phyloP scores from a whole-genome alignment of 2,888 invertebrate genomes.

The Blastobasis adustella region DNA sequence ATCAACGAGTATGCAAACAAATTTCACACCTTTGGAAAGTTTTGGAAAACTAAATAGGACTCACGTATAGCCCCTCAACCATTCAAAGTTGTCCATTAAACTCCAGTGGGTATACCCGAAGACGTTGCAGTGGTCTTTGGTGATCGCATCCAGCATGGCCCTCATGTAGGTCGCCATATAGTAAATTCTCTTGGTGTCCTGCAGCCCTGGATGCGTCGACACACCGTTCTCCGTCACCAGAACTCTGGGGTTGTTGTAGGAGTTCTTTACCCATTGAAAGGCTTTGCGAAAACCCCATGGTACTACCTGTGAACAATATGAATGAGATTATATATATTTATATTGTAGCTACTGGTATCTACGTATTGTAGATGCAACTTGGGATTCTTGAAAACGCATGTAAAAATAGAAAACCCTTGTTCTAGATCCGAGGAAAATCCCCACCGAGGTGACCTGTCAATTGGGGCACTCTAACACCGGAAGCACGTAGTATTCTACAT shows the following conservation, averaged over 20 bases:
- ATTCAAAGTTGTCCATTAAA: constrained; percentile 88
- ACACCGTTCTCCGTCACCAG: constrained; percentile 78
- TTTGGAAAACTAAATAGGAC: constrained; percentile 17
- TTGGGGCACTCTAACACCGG: no score
- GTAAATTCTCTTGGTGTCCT: constrained; percentile 63
- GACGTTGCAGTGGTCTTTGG: constrained; percentile 73
- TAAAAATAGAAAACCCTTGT: no score
- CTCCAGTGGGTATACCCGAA: constrained; percentile 85
- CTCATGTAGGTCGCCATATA: constrained; percentile 69
- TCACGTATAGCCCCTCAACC: constrained; percentile 83
- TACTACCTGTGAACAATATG: constrained; percentile 25
- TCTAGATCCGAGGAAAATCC: no score
- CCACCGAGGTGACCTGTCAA: no score
- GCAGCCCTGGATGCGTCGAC: constrained; percentile 55
- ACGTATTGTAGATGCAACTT: no score
- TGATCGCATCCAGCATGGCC: constrained; percentile 58
- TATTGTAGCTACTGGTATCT: no score
- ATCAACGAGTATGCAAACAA: no score
- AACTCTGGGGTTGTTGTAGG: constrained; percentile 74
- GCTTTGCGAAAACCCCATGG: constrained; percentile 79
- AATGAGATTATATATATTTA: no score
- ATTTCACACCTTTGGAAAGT: no score
- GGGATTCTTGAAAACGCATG: no score
- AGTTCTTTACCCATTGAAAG: constrained; percentile 75
- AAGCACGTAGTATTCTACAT: no score